These are phyloP conservation scores for Thunnus albacares DNA, from an alignment of 2,797 vertebrate genomes.

Conservation along the genomic window DNA sequence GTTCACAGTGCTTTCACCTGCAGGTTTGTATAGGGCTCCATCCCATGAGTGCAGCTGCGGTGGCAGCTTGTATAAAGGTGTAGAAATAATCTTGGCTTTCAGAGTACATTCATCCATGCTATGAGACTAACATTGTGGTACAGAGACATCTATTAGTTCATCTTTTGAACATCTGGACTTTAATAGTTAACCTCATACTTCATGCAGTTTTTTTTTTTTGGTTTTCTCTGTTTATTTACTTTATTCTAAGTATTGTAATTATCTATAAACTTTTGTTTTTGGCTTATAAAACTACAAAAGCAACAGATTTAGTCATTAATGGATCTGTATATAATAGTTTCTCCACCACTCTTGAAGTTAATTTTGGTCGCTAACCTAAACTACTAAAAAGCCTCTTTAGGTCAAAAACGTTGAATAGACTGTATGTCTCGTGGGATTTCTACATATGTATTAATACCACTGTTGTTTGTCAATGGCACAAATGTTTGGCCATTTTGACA, in stretches of 20 bases:
- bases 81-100: not conserved
- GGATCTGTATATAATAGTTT: not conserved
- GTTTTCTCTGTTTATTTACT: not conserved
- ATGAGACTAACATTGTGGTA: not conserved
- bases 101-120: not conserved
- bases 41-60: not conserved
- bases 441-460: not conserved
- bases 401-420: not conserved
- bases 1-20: no score
- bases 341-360: not conserved
- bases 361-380: not conserved
- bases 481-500: not conserved
- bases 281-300: not conserved
- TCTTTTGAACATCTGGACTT: not conserved
- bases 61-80: no score
- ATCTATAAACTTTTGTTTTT: not conserved
- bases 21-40: not conserved
- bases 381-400: not conserved
- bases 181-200: not conserved
- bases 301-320: not conserved
- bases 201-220: no score
- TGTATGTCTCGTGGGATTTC: fast-evolving
- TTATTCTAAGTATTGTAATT: not conserved
- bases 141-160: not conserved
- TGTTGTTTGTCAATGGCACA: not conserved